These are phyloP conservation scores for Rhagonycha lutea DNA, from an alignment of 2,888 invertebrate species.

Conservation along the genomic window DNA sequence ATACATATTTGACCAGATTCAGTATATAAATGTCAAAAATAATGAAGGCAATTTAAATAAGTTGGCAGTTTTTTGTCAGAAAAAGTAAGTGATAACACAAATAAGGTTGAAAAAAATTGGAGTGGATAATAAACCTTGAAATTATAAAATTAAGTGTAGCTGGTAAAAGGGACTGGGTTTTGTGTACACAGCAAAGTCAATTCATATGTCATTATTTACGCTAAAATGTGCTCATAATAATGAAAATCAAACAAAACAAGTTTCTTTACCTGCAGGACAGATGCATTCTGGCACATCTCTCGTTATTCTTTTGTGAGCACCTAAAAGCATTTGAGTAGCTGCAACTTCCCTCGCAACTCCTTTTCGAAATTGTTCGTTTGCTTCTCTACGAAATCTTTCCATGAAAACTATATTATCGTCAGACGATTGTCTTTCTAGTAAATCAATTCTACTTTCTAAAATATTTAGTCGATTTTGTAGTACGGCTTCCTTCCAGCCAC, in stretches of 20 bases:
- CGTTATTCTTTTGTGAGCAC: constrained; percentile 53
- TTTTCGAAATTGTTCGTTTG: constrained; percentile 54
- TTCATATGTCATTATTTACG: neutral
- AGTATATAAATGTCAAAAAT: neutral
- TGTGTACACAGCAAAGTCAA: neutral
- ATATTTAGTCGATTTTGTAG: constrained; percentile 59
- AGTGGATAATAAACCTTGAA: neutral
- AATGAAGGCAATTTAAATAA: neutral
- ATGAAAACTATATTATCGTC: constrained; percentile 55
- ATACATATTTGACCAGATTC: neutral
- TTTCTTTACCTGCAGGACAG: constrained; percentile 69
- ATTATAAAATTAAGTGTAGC: neutral
- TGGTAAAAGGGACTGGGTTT: neutral
- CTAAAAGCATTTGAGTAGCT: constrained; percentile 23
- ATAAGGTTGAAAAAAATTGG: neutral
- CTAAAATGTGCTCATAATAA: neutral
- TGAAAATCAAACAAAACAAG: neutral
- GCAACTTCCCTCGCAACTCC: constrained; percentile 51
- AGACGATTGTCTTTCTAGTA: constrained; percentile 58
- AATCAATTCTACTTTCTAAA: constrained; percentile 62
- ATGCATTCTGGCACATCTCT: constrained; percentile 68
- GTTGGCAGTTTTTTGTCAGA: neutral
- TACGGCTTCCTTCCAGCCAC: constrained; percentile 62
- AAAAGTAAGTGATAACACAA: neutral
- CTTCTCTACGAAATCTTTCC: constrained; percentile 61